A percentile compares a stretch with the other conserved stretches of the same genome.
Evolutionary conservation across 2,888 invertebrate genomes (phyloP).

Genomic region (Uropetala carovei): DNA sequence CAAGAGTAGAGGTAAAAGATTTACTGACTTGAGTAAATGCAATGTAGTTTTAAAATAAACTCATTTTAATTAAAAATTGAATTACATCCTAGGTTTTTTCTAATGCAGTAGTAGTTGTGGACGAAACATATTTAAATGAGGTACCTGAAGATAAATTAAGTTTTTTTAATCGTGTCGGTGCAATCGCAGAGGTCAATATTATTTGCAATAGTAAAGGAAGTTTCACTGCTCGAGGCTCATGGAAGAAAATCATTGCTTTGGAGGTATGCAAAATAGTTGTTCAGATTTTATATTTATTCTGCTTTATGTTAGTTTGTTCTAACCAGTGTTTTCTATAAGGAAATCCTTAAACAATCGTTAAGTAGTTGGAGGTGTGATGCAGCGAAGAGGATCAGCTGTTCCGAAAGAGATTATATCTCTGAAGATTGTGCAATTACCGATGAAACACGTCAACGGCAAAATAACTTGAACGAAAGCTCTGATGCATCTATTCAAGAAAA

Average conservation of each 20-base stretch:
- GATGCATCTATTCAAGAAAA: background rate
- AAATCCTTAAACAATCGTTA: background rate
- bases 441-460: background rate
- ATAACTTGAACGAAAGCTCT: background rate
- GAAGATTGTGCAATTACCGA: background rate
- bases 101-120: slow-evolving; percentile 24
- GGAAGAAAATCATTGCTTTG: slow-evolving; percentile 30
- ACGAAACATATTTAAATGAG: background rate
- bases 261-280: background rate
- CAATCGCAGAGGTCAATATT: slow-evolving; percentile 17
- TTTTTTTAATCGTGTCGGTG: slow-evolving; percentile 32
- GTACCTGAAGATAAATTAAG: slow-evolving; percentile 36
- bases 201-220: slow-evolving; percentile 22
- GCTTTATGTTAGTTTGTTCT: too few relatives aligned
- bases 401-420: background rate
- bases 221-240: slow-evolving; percentile 39
- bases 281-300: background rate
- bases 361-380: background rate
- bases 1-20: background rate
- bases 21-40: too few relatives aligned
- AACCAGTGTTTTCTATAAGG: background rate
- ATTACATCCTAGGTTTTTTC: slow-evolving; percentile 23
- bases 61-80: background rate
- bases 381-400: background rate
- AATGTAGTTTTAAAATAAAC: slow-evolving; percentile 26